A percentile compares a stretch with the other conserved stretches of the same genome.
These are phyloP conservation scores for Festucalex cinctus DNA, from an alignment of 2,113 vertebrate genomes.

Conservation along the genomic window DNA sequence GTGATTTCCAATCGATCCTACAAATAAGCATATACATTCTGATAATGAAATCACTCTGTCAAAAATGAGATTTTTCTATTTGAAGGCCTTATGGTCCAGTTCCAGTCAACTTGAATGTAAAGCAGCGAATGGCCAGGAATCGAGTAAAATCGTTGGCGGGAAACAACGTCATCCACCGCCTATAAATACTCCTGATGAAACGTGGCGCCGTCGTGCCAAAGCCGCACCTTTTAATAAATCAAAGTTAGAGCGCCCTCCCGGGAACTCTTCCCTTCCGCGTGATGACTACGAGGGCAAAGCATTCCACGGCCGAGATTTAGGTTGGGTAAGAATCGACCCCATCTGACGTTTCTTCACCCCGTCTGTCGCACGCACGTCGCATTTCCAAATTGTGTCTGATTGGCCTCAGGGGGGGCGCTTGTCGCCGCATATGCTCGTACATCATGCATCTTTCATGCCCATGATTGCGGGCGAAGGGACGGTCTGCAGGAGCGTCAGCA, in stretches of 20 bases:
- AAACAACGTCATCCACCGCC: background rate
- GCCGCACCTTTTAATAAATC: conserved; percentile 2
- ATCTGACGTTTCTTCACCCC: conserved; percentile 21
- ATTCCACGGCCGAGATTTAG: background rate
- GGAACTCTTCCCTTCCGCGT: background rate
- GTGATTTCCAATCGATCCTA: no score
- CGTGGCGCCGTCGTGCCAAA: background rate
- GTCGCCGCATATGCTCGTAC: conserved; percentile 39
- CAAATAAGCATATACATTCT: no score
- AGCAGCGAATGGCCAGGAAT: background rate
- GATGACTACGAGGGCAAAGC: conserved; percentile 1
- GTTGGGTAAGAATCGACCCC: conserved; percentile 16
- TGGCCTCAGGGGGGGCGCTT: conserved; percentile 24
- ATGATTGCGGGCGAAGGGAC: conserved; percentile 20
- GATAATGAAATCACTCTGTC: no score
- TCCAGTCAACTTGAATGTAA: background rate
- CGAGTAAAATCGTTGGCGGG: background rate
- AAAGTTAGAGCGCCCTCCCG: background rate
- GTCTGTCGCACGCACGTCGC: conserved; percentile 29
- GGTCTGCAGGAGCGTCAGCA: background rate
- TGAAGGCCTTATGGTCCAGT: background rate
- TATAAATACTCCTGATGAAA: conserved; percentile 1
- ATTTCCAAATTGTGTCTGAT: conserved; percentile 25
- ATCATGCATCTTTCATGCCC: conserved; percentile 24
- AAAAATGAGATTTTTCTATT: background rate